phyloP scores from a whole-genome alignment of 2,888 invertebrate species.

The Lysandra bellargus region DNA sequence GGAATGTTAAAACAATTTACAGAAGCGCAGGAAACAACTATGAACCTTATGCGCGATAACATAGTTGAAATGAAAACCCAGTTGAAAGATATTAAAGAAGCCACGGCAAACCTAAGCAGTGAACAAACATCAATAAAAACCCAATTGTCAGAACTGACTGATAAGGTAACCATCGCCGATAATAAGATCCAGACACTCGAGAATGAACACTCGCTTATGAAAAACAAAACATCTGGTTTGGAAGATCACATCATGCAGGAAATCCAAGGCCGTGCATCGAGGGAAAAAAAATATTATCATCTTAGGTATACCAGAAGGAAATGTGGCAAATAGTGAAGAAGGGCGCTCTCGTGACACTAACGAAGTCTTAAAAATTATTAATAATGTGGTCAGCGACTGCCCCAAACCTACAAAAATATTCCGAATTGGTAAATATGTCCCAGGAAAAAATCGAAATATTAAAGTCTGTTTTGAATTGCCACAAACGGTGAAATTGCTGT shows the following conservation, averaged over 20 bases:
- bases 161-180: neutral
- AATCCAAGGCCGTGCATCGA: neutral
- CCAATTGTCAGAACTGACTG: neutral
- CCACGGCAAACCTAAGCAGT: neutral
- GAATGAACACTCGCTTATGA: neutral
- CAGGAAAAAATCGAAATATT: slow-evolving; percentile 31
- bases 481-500: slow-evolving; percentile 31
- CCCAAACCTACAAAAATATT: slow-evolving; percentile 33
- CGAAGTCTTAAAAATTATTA: slow-evolving; percentile 31
- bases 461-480: slow-evolving; percentile 35
- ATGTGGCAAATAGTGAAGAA: neutral
- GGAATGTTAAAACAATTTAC: neutral
- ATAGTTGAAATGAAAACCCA: slow-evolving; percentile 3
- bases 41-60: neutral
- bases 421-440: slow-evolving; percentile 35
- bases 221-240: neutral
- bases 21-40: neutral
- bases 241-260: slow-evolving; percentile 6
- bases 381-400: slow-evolving; percentile 5
- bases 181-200: neutral
- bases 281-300: neutral
- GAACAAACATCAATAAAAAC: neutral
- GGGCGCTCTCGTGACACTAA: neutral
- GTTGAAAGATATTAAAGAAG: neutral
- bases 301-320: neutral